phyloP scores from a whole-genome alignment of 2,113 vertebrate genomes.

The Myocastor coypus region DNA sequence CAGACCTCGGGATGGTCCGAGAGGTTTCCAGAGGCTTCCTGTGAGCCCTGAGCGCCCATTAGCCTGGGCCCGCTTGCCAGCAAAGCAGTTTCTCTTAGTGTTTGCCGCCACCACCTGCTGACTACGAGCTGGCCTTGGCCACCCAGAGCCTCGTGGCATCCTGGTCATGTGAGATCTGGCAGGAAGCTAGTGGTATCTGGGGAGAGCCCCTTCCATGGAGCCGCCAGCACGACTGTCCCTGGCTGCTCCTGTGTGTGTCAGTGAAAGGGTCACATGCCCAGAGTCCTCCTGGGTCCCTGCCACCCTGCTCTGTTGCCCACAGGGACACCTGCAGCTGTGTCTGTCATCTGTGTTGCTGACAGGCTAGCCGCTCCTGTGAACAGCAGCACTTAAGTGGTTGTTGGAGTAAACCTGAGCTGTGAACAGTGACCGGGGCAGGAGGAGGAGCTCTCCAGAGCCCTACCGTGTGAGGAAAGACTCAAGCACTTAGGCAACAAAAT shows the following conservation, averaged over 20 bases:
- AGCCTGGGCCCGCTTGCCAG: slow-evolving; percentile 82
- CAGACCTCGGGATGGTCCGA: slow-evolving; percentile 83
- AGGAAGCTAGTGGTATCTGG: slow-evolving; percentile 78
- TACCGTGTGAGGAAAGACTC: background rate
- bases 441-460: background rate
- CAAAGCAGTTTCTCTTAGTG: slow-evolving; percentile 74
- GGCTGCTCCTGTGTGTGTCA: slow-evolving; percentile 80
- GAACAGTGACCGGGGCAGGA: background rate
- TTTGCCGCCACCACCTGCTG: slow-evolving; percentile 70
- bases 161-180: slow-evolving; percentile 83
- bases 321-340: background rate
- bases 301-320: background rate
- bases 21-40: slow-evolving; percentile 87
- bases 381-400: background rate
- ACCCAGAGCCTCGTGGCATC: slow-evolving; percentile 55
- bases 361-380: background rate
- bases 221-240: slow-evolving; percentile 70
- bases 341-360: background rate
- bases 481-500: background rate
- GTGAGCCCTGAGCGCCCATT: slow-evolving; percentile 83
- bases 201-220: slow-evolving; percentile 68
- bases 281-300: slow-evolving; percentile 75
- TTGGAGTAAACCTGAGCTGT: background rate
- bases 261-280: slow-evolving; percentile 79
- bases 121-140: slow-evolving; percentile 71